phyloP scores from a whole-genome alignment of 2,113 vertebrate species.

The Himantopus leucocephalus region DNA sequence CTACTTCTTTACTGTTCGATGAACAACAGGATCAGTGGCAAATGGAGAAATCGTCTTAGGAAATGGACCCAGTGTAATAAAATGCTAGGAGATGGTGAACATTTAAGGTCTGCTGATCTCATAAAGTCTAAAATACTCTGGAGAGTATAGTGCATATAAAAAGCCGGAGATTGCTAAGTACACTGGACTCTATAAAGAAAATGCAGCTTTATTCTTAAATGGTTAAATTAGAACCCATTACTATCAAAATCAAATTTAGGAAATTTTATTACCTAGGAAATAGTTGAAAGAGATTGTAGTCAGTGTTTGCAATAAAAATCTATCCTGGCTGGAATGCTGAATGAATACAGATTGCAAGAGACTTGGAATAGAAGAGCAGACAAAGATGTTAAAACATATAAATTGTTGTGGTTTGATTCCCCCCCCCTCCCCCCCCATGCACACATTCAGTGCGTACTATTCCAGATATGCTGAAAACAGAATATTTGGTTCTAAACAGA shows the following conservation, averaged over 20 bases:
- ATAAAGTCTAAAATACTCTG: neutral
- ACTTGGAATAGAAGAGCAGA: neutral
- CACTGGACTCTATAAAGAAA: neutral
- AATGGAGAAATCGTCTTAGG: neutral
- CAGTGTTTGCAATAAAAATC: neutral
- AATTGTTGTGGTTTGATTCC: neutral
- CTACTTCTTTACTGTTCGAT: constrained; percentile 12
- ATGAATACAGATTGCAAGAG: neutral
- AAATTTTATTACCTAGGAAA: constrained; percentile 1
- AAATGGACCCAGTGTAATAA: constrained; percentile 1
- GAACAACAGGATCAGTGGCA: constrained; percentile 15
- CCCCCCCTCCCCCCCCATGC: too few relatives aligned
- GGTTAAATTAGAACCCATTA: neutral
- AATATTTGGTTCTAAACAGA: neutral
- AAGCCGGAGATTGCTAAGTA: neutral
- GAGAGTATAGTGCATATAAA: neutral
- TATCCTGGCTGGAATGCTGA: neutral
- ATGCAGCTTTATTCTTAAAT: neutral
- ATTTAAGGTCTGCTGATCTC: constrained; percentile 7
- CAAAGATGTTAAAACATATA: neutral
- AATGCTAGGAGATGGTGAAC: neutral
- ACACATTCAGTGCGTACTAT: neutral
- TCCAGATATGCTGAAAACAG: neutral
- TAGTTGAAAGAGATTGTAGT: neutral
- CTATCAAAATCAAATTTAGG: neutral